These are phyloP conservation scores for Mormyrus lacerda DNA, from an alignment of 2,113 vertebrate genomes.

Conservation along the genomic window DNA sequence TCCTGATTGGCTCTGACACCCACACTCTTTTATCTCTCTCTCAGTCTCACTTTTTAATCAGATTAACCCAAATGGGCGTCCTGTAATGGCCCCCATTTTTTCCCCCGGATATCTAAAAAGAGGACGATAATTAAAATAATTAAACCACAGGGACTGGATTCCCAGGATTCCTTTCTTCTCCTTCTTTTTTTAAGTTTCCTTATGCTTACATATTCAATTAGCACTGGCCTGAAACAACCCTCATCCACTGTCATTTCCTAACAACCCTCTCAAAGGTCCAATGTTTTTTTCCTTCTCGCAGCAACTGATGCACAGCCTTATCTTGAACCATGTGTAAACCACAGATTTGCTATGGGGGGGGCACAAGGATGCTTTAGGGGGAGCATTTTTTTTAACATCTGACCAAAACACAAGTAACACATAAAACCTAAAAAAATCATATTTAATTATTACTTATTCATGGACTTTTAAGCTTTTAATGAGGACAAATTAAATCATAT, in stretches of 20 bases:
- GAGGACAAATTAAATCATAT: constrained; percentile 71
- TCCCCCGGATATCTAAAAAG: constrained; percentile 67
- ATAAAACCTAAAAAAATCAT: constrained; percentile 44
- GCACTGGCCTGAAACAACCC: constrained; percentile 53
- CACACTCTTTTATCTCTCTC: constrained; percentile 75
- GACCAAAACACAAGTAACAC: constrained; percentile 36
- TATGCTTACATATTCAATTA: constrained; percentile 60
- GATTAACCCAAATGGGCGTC: constrained; percentile 78
- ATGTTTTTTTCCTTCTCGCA: constrained; percentile 42
- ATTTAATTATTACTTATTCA: constrained; percentile 70
- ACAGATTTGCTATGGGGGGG: constrained; percentile 41
- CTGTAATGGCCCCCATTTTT: constrained; percentile 66
- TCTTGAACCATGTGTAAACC: constrained; percentile 49
- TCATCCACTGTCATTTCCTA: constrained; percentile 54
- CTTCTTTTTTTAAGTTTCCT: constrained; percentile 58
- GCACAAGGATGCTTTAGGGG: constrained; percentile 55
- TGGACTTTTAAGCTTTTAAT: constrained; percentile 75
- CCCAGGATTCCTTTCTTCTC: constrained; percentile 41
- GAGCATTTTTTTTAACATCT: constrained; percentile 55
- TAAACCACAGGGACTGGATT: constrained; percentile 75
- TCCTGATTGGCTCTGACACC: constrained; percentile 70
- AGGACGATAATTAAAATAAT: constrained; percentile 87
- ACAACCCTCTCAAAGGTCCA: constrained; percentile 60
- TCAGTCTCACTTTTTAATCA: constrained; percentile 68
- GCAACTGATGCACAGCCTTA: constrained; percentile 41